phyloP scores from a whole-genome alignment of 2,888 invertebrate genomes.

The Protophormia terraenovae region DNA sequence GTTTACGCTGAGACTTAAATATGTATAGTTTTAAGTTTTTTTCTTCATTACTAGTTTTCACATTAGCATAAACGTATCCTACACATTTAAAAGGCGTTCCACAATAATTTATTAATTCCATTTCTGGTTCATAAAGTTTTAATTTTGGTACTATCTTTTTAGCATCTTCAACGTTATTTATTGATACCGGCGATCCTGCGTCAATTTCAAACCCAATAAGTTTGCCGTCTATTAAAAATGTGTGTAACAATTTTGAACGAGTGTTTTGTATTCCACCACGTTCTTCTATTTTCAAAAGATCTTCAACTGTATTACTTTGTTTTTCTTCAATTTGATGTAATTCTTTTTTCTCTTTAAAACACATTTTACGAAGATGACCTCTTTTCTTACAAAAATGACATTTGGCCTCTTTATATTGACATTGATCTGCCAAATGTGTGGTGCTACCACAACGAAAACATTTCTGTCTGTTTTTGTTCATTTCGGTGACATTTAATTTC shows the following conservation, averaged over 20 bases:
- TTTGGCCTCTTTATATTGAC: constrained; percentile 22
- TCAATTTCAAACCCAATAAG: constrained; percentile 32
- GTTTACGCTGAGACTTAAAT: constrained; percentile 5
- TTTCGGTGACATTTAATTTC: background rate
- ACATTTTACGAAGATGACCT: constrained; percentile 33
- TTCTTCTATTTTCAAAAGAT: constrained; percentile 5
- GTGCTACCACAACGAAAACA: constrained; percentile 42
- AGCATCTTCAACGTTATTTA: constrained; percentile 24
- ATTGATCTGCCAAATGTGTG: constrained; percentile 37
- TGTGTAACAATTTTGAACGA: background rate
- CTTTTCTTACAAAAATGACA: constrained; percentile 33
- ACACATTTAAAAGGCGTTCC: constrained; percentile 27
- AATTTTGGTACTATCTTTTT: background rate
- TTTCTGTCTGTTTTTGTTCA: background rate
- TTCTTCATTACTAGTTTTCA: background rate
- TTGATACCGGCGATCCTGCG: constrained; percentile 29
- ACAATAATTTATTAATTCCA: constrained; percentile 33
- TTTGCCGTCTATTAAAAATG: constrained; percentile 19
- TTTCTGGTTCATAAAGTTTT: constrained; percentile 15
- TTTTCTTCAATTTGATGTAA: constrained; percentile 15
- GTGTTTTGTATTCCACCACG: background rate
- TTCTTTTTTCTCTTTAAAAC: constrained; percentile 26
- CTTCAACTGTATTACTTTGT: background rate
- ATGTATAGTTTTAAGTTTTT: background rate
- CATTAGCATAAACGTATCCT: constrained; percentile 20